Evolutionary conservation across 2,888 invertebrate species (phyloP).

Genomic region (Archaeoteleia sp.): DNA sequence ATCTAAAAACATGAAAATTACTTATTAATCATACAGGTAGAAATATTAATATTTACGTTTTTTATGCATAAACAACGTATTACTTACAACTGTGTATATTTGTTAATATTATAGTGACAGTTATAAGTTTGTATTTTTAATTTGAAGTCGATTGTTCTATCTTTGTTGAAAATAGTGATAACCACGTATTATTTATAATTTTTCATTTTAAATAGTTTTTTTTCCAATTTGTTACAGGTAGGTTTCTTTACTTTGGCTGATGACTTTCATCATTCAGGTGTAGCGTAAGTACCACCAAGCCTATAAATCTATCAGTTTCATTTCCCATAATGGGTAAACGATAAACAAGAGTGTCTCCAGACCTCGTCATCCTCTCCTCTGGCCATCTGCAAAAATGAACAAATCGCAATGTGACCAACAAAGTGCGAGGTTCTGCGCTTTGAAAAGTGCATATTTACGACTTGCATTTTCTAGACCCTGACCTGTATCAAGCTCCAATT

Average conservation of each 20-base stretch:
- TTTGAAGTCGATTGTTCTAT: no score
- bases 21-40: no score
- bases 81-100: no score
- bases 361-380: not conserved
- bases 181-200: no score
- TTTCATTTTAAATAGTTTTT: not conserved
- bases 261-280: not conserved
- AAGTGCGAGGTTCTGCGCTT: no score
- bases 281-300: conserved; percentile 2
- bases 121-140: no score
- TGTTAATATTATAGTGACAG: no score
- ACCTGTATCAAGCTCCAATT: conserved; percentile 48
- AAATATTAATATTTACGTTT: no score
- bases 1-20: no score
- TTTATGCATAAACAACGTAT: no score
- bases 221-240: not conserved
- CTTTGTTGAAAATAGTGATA: no score
- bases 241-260: not conserved
- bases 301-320: conserved; percentile 6
- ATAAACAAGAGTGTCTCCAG: not conserved
- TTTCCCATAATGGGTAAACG: conserved; percentile 7
- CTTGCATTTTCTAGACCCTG: conserved; percentile 36
- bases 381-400: conserved; percentile 1
- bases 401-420: not conserved
- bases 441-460: conserved; percentile 29